Evolutionary conservation across 1,140 invertebrate genomes (phyloP), one percentile per base, ranked within the genome.

Genomic region (Magallana angulata): DNA sequence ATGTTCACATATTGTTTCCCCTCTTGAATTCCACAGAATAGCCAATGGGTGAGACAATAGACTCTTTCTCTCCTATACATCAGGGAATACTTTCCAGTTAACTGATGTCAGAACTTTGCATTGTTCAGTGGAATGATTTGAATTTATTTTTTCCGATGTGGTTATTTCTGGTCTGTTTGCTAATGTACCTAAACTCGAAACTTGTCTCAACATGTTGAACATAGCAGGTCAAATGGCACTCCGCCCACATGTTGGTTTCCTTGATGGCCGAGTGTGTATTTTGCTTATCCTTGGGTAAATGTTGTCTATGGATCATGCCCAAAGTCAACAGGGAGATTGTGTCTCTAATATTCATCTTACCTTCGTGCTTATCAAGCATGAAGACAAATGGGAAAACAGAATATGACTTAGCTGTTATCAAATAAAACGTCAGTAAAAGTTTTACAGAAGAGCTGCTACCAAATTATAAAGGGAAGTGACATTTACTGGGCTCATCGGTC

Each of bases 341-440:
- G 68, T 76, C 68, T 76, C 30, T 76, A 76, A 76, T 76, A 76
- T 76, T 76, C 68, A 76, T 76, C 68, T 76, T 76, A 76, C 68
- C 68, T 76, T 76, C 11, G 24, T 30, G 24, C 68, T 76, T 76
- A 76, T 76, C 68, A 76, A 30, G 68, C 68, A 76, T 76, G 68
- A 76, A 76, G 68, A 76, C 30, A 76, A 76, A 76, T 76, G 68
- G 68, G 8, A 76, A 76, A 76, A 76, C 68, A 76, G 68, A 76
- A 76, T 76, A 76, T 76, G 68, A 76, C 68, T 76, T 76, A 76
- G 68, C 68, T 76, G 24, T 76, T 76, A 76, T 76, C 68, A 76
- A 76, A 76, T 76, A 76, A 76, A 76, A 76, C 68, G 68, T 76
- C 68, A 76, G 24, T 30, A 76, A 30, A 76, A 30, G 36, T 36